phyloP scores from a whole-genome alignment of 2,888 invertebrate genomes.

The Scaptomyza cyrtandrae region DNA sequence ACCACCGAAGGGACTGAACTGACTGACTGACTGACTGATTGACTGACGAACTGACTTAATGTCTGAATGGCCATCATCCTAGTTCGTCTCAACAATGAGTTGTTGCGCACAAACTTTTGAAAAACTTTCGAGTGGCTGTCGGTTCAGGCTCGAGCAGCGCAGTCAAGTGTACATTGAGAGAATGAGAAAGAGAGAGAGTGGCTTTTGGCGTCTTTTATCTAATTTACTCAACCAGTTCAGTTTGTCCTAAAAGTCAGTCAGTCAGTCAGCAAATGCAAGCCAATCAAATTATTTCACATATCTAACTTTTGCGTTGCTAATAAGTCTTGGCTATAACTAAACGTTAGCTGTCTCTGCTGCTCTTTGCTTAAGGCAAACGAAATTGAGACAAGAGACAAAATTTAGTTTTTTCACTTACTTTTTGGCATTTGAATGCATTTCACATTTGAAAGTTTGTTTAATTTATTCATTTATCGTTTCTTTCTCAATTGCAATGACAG shows the following conservation, averaged over 20 bases:
- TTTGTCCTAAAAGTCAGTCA: constrained; percentile 1
- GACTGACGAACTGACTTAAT: not conserved
- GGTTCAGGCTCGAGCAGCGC: constrained; percentile 12
- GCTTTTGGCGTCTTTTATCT: constrained; percentile 67
- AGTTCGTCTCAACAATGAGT: constrained; percentile 45
- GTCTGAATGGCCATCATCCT: constrained; percentile 14
- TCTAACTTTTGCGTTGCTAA: constrained; percentile 22
- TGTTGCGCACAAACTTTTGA: constrained; percentile 64
- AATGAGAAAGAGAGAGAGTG: constrained; percentile 21
- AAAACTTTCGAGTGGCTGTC: constrained; percentile 47
- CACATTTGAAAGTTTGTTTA: constrained; percentile 8
- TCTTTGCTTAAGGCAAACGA: not conserved
- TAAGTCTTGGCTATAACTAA: constrained; percentile 3
- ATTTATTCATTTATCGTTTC: not conserved
- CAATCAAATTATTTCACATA: constrained; percentile 37
- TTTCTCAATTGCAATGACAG: not conserved
- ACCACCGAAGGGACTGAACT: constrained; percentile 6
- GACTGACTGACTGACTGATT: not conserved
- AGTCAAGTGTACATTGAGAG: constrained; percentile 52
- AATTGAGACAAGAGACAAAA: not conserved
- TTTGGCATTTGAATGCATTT: constrained; percentile 15
- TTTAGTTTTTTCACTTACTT: not conserved
- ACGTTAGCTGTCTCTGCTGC: not conserved
- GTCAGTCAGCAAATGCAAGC: not conserved
- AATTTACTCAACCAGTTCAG: constrained; percentile 36